These are phyloP conservation scores for Scyliorhinus canicula DNA, from an alignment of 2,797 vertebrate species.

Conservation along the genomic window DNA sequence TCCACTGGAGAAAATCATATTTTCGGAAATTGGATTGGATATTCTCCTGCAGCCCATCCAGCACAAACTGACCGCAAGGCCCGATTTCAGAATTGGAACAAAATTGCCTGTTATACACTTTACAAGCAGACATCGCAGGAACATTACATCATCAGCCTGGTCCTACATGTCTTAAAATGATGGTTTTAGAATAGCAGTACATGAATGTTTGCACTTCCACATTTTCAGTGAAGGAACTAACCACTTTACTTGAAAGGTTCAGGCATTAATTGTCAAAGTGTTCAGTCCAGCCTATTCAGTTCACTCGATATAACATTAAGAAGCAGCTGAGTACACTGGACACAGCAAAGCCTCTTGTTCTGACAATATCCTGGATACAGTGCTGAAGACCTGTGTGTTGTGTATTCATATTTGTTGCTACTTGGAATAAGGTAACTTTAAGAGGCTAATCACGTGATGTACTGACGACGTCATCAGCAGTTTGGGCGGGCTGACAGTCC, in stretches of 20 bases:
- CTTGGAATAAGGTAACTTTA: too few relatives aligned
- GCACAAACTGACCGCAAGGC: neutral
- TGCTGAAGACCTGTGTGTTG: neutral
- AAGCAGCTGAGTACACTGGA: neutral
- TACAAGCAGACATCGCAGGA: neutral
- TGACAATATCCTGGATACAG: neutral
- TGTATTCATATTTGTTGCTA: too few relatives aligned
- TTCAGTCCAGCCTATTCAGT: neutral
- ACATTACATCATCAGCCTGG: neutral
- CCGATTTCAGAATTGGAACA: neutral
- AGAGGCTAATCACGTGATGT: too few relatives aligned
- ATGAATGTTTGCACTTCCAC: neutral
- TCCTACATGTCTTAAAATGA: neutral
- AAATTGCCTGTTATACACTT: neutral
- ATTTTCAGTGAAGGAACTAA: neutral
- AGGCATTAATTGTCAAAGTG: neutral
- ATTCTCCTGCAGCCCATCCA: neutral
- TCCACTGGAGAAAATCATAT: conserved; percentile 11
- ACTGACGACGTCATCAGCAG: too few relatives aligned
- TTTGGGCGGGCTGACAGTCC: too few relatives aligned
- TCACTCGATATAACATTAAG: neutral
- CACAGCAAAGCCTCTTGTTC: neutral
- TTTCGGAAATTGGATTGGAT: neutral
- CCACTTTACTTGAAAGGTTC: neutral
- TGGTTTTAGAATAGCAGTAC: neutral